Evolutionary conservation across 2,113 vertebrate species (phyloP), one percentile per base, ranked within the genome.

Genomic region (Elaphurus davidianus): DNA sequence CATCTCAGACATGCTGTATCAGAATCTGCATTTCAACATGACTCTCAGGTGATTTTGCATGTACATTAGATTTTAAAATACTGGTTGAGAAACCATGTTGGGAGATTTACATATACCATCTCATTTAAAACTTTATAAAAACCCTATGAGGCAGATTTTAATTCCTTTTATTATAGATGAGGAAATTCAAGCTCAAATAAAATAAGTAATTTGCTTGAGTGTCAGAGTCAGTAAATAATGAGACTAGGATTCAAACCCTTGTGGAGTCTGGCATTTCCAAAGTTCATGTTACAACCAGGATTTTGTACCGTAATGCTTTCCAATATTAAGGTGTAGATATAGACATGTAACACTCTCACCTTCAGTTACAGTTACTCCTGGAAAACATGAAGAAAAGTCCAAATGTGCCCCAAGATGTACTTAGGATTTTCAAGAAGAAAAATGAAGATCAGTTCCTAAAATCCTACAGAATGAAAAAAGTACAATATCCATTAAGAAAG

Each of bases 111-210:
- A 81, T 45, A 89, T 25, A 92, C 59, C 17, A 67, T 93, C 43
- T 96, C 62, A 89, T 74, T 94, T 96, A 92, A 55, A 79, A 79
- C 45, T 88, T 96, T 52, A 27, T 9, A 83, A 89, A 57, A 60
- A 47, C 13, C n/a, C 23, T n/a, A 62, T 47, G 52, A 76, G 47
- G 19, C 52, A 91, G 55, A 89, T 55, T 85, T 83, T 55, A 84
- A 60, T 62, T 86, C 36, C 4, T 54, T 47, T 71, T 79, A 64
- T 19, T 90, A 59, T 62, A 95, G 16, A 55, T 88, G 9, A 60
- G 82, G 62, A 94, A 94, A 27, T 14, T 93, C 54, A 84, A 36
- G n/a, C 19, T 86, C 57, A 76, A 52, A 83, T 57, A 79, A 60
- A 82, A 91, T 67, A 30, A 85, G 47, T 92, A 45, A 33, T 10